Percentiles rank a stretch among this genome's conserved stretches.
phyloP scores from a whole-genome alignment of 2,113 vertebrate genomes.

The Anas platyrhynchos region DNA sequence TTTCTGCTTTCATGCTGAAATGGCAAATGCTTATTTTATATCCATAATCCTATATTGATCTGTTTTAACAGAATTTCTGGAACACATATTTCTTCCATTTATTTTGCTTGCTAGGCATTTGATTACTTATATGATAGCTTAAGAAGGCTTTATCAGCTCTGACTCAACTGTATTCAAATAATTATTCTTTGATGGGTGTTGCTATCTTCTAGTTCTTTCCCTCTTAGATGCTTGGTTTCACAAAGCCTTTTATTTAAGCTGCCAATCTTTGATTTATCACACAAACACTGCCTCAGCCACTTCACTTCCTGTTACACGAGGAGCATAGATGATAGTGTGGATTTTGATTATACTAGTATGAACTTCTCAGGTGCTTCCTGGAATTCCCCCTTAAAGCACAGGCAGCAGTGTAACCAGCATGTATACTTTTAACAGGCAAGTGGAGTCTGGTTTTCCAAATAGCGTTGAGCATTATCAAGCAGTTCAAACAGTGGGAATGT shows the following conservation, averaged over 20 bases:
- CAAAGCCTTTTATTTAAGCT: background rate
- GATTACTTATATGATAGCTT: background rate
- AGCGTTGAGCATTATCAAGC: background rate
- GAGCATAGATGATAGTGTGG: background rate
- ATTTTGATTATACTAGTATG: background rate
- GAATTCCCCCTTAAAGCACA: background rate
- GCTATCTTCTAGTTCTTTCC: background rate
- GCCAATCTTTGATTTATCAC: background rate
- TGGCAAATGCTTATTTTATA: background rate
- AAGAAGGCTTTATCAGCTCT: background rate
- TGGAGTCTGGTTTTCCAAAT: background rate
- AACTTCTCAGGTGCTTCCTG: background rate
- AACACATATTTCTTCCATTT: background rate
- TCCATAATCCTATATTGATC: background rate
- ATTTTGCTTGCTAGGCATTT: background rate
- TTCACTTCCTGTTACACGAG: background rate
- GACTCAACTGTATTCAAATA: background rate
- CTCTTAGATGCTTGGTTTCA: background rate
- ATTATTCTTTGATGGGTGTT: background rate
- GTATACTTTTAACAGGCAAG: background rate
- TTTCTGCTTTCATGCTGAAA: background rate
- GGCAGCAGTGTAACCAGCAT: background rate
- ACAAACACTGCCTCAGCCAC: background rate
- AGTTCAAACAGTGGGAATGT: background rate
- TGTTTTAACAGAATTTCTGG: slow-evolving; percentile 19